Evolutionary conservation across 1,140 invertebrate genomes (phyloP).

Genomic region (Micrasema minimum): DNA sequence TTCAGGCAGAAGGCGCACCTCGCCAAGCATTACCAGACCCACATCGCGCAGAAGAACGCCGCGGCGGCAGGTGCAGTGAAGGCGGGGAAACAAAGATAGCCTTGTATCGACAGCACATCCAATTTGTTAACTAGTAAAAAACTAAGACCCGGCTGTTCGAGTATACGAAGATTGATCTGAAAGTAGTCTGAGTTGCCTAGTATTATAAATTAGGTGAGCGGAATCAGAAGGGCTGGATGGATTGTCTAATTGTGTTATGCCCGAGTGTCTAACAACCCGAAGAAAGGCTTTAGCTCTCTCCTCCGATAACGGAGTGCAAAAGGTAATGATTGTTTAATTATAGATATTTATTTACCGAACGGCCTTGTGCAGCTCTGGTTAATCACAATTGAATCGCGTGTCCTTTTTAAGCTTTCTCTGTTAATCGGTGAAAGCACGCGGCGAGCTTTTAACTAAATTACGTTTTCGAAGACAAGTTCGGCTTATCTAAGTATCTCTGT

Average conservation of each 20-base stretch:
- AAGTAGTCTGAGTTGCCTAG: slow-evolving; percentile 23
- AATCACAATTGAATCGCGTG: background rate
- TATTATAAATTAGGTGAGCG: slow-evolving; percentile 30
- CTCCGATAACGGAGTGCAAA: slow-evolving; percentile 3
- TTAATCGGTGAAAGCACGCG: slow-evolving; percentile 1
- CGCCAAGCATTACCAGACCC: slow-evolving; percentile 97
- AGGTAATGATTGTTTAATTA: slow-evolving; percentile 26
- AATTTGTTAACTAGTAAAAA: slow-evolving; percentile 36
- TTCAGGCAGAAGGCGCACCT: slow-evolving; percentile 97
- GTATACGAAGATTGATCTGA: slow-evolving; percentile 29
- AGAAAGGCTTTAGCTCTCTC: slow-evolving; percentile 20
- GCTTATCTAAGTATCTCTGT: no score
- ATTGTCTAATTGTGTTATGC: no score
- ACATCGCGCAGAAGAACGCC: slow-evolving; percentile 81
- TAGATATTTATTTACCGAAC: slow-evolving; percentile 31
- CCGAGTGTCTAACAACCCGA: background rate
- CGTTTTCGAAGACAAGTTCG: no score
- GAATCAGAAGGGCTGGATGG: slow-evolving; percentile 3
- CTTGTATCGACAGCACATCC: slow-evolving; percentile 11
- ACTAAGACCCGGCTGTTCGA: slow-evolving; percentile 26
- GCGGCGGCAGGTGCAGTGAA: slow-evolving; percentile 64
- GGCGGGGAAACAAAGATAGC: slow-evolving; percentile 65
- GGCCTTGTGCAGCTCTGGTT: slow-evolving; percentile 13
- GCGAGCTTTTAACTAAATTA: no score
- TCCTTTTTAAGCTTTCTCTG: slow-evolving; percentile 2